A percentile compares a stretch with the other conserved stretches of the same genome.
These are phyloP conservation scores for Danaus melanippus DNA, from an alignment of 1,140 invertebrate species.

Conservation along the genomic window DNA sequence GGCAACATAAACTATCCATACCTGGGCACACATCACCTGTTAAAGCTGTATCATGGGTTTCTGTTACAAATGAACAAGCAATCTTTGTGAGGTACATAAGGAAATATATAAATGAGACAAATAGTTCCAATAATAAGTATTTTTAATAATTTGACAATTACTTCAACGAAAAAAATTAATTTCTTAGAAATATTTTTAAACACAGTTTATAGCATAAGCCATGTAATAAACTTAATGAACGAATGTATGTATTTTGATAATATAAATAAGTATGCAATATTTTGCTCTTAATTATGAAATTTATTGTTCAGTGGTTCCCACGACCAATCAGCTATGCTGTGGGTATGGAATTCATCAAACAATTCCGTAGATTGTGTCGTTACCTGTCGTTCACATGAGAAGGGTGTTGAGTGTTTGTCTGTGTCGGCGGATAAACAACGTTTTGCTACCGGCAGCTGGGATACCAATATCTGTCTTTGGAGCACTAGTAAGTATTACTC, in stretches of 20 bases:
- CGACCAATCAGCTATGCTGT: constrained; percentile 93
- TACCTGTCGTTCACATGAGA: constrained; percentile 89
- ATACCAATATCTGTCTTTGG: constrained; percentile 87
- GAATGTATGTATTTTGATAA: too few relatives aligned
- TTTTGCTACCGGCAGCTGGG: constrained; percentile 95
- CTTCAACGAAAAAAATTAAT: background rate
- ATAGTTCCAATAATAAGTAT: too few relatives aligned
- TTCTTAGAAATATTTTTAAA: too few relatives aligned
- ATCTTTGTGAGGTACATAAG: constrained; percentile 80
- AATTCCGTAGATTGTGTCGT: constrained; percentile 87
- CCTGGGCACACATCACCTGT: constrained; percentile 89
- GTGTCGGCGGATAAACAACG: constrained; percentile 77
- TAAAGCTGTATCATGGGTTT: constrained; percentile 91
- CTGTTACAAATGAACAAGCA: constrained; percentile 74
- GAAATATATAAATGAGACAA: too few relatives aligned
- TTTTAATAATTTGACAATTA: background rate
- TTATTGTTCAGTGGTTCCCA: constrained; percentile 82
- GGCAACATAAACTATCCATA: constrained; percentile 86
- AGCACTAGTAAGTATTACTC: constrained; percentile 74
- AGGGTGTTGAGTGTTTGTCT: constrained; percentile 88
- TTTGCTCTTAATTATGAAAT: background rate
- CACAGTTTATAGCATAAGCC: too few relatives aligned
- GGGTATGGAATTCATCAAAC: constrained; percentile 86
- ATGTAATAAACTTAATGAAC: too few relatives aligned
- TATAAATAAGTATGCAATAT: constrained; percentile 5